Conservation (phyloP, 2,113 vertebrate species). For the Hypocryptadius cinnamomeus region DNA sequence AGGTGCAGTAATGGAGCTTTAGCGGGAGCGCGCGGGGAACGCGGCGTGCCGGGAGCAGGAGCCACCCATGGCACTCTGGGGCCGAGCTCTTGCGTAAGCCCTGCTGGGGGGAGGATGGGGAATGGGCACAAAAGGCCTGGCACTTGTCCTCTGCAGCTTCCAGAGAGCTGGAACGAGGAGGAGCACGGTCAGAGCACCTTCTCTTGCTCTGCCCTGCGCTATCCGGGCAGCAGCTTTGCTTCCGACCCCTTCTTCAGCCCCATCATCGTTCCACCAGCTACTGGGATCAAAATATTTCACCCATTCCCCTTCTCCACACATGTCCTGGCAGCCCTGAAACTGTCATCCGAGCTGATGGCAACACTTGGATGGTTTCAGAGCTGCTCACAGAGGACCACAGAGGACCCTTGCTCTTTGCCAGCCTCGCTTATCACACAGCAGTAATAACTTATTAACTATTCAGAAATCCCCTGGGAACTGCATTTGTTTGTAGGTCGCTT, state of each 20-base stretch:
- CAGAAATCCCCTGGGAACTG: background rate
- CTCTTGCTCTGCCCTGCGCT: background rate
- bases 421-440: background rate
- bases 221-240: accelerated
- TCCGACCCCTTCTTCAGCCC: background rate
- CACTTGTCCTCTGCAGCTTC: background rate
- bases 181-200: background rate
- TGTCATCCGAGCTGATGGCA: accelerated
- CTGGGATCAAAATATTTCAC: background rate
- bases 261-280: accelerated
- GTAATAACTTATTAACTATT: background rate
- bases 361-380: background rate
- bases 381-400: accelerated
- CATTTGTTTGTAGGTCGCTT: background rate
- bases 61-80: background rate
- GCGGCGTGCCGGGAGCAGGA: background rate
- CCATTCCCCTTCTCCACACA: accelerated
- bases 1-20: background rate
- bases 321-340: background rate
- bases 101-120: background rate
- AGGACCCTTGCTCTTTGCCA: background rate
- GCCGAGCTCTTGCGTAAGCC: background rate
- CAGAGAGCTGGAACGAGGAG: background rate
- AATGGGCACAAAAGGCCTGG: background rate
- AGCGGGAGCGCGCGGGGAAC: background rate